Evolutionary conservation across 2,888 invertebrate species (phyloP), one percentile per base, ranked within the genome.

Genomic region (Diloba caeruleocephala): DNA sequence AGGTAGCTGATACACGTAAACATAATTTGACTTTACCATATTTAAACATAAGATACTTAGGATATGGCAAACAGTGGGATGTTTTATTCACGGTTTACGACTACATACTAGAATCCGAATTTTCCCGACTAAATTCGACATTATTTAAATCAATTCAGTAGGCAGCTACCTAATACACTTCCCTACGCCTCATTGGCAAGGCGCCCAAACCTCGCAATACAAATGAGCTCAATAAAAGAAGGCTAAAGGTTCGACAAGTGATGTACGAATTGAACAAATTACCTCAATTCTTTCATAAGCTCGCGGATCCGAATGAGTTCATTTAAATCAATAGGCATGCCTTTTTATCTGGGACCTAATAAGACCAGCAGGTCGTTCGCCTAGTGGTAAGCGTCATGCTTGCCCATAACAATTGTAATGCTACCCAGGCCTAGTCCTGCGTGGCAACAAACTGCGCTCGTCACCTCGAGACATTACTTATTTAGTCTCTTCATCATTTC

Each of bases 211-310:
- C 57, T 67, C 64, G 42, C 60, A 59, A 70, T 73, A 78, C 58
- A 76, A 78, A 78, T 76, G 67, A 69, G 60, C 53, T 57, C 63
- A 63, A 75, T 77, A 72, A 67, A 21, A 72, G 61, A 68, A 57
- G 60, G 61, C 65, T 64, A 65, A 71, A 53, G 59, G 54, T 72
- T 73, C 52, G 42, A 37, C 55, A 50, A 60, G 52, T 64, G 63
- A 65, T 49, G 57, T 66, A 64, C 39, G 55, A 44, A 54, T 60
- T 44, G 57, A 58, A 74, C 70, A 66, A 76, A 78, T 74, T 64
- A 68, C 63, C 44, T 60, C 65, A 68, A 75, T 77, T 66, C 64
- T 57, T 62, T 63, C 54, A 38, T 61, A 61, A 50, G 59, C 48
- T 64, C 52, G 60, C 60, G 57, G 53, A 58, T 53, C 28, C 45